Conservation (phyloP, 1,140 invertebrate species). For the Temnothorax curvispinosus region DNA sequence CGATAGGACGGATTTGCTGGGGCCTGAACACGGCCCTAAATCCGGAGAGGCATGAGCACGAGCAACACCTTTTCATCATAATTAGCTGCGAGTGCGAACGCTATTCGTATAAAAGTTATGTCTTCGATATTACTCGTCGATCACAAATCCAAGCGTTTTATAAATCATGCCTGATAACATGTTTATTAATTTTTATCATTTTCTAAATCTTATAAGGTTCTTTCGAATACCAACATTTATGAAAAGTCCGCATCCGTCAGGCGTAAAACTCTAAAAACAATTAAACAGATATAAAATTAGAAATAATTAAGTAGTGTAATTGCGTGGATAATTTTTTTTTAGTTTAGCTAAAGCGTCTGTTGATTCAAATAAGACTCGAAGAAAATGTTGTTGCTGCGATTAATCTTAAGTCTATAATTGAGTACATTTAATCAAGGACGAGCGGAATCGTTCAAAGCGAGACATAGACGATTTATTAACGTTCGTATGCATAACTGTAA, state of each 20-base stretch:
- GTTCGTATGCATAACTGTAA: background rate
- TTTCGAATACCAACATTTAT: background rate
- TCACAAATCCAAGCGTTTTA: background rate
- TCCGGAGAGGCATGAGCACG: conserved; percentile 52
- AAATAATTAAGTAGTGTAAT: background rate
- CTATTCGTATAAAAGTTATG: background rate
- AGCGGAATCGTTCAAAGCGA: background rate
- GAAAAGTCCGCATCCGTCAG: background rate
- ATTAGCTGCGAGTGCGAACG: background rate
- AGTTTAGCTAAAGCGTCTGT: background rate
- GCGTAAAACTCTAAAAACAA: background rate
- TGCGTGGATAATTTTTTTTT: background rate
- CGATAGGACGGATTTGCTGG: conserved; percentile 23
- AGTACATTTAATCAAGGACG: conserved; percentile 21
- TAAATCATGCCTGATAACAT: background rate
- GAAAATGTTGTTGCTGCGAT: background rate
- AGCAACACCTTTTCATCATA: conserved; percentile 53
- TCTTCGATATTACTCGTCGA: background rate
- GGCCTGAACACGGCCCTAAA: conserved; percentile 62
- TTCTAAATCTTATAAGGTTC: background rate
- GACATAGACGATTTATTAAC: background rate
- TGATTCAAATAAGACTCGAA: background rate
- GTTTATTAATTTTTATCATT: conserved; percentile 9
- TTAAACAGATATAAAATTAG: background rate
- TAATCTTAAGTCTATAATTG: conserved; percentile 9